phyloP scores from a whole-genome alignment of 2,888 invertebrate species.

The Lithophane socia region DNA sequence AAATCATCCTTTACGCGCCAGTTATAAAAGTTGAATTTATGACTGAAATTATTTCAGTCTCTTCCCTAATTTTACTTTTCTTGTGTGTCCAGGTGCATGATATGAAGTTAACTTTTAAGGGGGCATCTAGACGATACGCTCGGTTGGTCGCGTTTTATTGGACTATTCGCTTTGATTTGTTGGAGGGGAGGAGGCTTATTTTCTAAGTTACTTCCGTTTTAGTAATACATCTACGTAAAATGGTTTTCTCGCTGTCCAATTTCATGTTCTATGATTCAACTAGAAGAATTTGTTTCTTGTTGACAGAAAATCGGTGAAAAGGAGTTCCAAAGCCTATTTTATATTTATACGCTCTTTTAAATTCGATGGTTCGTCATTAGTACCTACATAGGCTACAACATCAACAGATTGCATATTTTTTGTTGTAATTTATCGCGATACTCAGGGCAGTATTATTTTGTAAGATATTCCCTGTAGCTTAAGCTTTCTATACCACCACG shows the following conservation, averaged over 20 bases:
- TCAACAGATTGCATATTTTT: background rate
- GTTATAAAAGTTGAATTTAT: slow-evolving; percentile 90
- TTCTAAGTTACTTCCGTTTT: slow-evolving; percentile 56
- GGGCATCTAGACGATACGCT: slow-evolving; percentile 75
- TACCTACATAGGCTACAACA: background rate
- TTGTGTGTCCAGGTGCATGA: slow-evolving; percentile 85
- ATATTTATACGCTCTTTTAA: no score
- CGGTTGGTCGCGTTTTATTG: slow-evolving; percentile 80
- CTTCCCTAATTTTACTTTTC: slow-evolving; percentile 84
- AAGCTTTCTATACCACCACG: slow-evolving; percentile 6
- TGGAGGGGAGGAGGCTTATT: slow-evolving; percentile 69
- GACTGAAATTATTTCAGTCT: slow-evolving; percentile 87
- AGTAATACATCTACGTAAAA: slow-evolving; percentile 21
- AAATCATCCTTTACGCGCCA: slow-evolving; percentile 64
- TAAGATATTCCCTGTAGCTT: background rate
- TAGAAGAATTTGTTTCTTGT: background rate
- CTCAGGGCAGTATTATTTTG: background rate
- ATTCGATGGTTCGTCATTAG: background rate
- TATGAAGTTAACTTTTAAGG: slow-evolving; percentile 82
- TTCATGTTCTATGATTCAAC: slow-evolving; percentile 23
- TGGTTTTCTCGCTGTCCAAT: slow-evolving; percentile 25
- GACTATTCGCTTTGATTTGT: slow-evolving; percentile 81
- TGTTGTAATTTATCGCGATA: background rate
- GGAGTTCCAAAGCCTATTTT: background rate
- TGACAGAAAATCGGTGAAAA: background rate